These are phyloP conservation scores for Drosophila fulvimacula DNA, from an alignment of 2,888 invertebrate species.

Conservation along the genomic window DNA sequence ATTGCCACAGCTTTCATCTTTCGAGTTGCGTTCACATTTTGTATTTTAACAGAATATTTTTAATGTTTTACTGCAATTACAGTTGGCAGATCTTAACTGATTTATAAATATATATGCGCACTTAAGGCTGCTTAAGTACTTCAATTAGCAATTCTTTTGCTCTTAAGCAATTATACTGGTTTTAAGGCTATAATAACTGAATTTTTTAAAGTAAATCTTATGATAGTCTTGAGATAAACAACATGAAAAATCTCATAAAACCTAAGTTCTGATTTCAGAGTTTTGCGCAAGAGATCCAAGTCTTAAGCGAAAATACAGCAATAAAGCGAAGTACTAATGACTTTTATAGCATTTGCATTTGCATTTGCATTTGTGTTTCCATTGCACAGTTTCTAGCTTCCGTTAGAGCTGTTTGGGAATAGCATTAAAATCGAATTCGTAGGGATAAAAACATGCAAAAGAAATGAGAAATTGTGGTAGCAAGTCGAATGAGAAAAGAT, in stretches of 20 bases:
- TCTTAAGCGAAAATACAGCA: not conserved
- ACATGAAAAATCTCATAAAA: not conserved
- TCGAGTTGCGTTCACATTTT: slow-evolving; percentile 27
- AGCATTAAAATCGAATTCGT: slow-evolving; percentile 3
- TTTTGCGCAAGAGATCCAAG: not conserved
- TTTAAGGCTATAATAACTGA: not conserved
- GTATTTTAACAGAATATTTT: slow-evolving; percentile 35
- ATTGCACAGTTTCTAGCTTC: not conserved
- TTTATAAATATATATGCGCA: not conserved
- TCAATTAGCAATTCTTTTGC: not conserved
- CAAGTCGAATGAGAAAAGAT: slow-evolving; percentile 43
- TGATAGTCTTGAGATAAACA: not conserved
- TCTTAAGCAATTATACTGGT: not conserved
- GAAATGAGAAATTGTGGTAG: slow-evolving; percentile 34
- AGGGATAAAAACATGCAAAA: slow-evolving; percentile 13
- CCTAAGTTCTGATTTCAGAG: not conserved
- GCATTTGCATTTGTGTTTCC: not conserved
- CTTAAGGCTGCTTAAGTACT: not conserved
- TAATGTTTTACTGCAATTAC: slow-evolving; percentile 3
- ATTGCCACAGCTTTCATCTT: slow-evolving; percentile 64
- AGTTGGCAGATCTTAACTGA: not conserved
- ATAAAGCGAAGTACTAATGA: not conserved
- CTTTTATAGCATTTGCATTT: slow-evolving; percentile 2
- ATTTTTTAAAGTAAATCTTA: not conserved
- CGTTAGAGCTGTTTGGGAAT: not conserved